phyloP scores from a whole-genome alignment of 1,140 invertebrate species.

The Papilio helenus region DNA sequence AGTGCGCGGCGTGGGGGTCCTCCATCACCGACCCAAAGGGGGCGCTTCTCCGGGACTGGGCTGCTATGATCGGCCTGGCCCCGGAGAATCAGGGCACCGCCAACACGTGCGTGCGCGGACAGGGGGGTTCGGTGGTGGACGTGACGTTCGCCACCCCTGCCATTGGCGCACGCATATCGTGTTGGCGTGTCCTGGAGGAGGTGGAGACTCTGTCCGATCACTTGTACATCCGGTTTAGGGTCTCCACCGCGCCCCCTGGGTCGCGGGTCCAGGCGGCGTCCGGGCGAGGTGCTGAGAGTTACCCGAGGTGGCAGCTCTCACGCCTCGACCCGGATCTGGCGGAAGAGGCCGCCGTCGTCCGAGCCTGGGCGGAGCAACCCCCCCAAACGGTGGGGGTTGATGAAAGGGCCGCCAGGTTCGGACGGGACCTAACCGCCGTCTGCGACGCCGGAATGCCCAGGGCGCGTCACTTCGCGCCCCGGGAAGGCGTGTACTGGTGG shows the following conservation, averaged over 20 bases:
- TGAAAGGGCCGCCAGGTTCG: not conserved
- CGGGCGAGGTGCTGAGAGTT: not conserved
- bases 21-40: not conserved
- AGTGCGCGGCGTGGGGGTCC: not conserved
- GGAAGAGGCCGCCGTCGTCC: not conserved
- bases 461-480: not conserved
- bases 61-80: not conserved
- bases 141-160: conserved; percentile 39
- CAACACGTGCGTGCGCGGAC: not conserved
- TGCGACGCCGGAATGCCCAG: too few species aligned
- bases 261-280: too few species aligned
- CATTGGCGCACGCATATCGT: not conserved
- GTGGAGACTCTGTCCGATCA: not conserved
- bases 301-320: not conserved
- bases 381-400: not conserved
- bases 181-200: not conserved
- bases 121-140: conserved; percentile 43
- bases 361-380: not conserved
- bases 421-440: too few species aligned
- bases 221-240: not conserved
- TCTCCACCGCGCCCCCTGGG: not conserved
- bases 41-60: conserved; percentile 26
- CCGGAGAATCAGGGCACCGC: conserved; percentile 35
- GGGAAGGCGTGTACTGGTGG: not conserved
- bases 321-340: not conserved